Base-by-base conservation (phyloP, 2,797 vertebrate genomes). In the Perodicticus potto region DNA sequence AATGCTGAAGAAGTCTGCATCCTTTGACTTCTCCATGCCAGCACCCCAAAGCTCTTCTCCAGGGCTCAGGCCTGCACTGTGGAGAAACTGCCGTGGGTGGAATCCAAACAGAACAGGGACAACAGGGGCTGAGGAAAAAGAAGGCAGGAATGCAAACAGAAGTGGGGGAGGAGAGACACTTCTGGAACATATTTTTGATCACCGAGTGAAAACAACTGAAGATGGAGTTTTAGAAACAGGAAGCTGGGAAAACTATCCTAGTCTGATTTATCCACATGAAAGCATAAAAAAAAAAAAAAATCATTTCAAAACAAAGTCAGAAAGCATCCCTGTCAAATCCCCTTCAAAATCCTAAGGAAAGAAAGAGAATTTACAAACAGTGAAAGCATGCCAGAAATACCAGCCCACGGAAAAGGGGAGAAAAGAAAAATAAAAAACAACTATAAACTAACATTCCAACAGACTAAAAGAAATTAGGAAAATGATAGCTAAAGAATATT, bases 291-390 rank as follows among this genome's bases (percentile, higher is more conserved):
- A 23, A 32, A 25, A 45, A 89, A 53, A 94, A 57, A 17, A 45
- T 87, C 17, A 53, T 53, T 83, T 69, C 72, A 83, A 72, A 27
- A 59, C 45, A 45, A 34, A 34, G 53, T 32, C 65, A 29, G 59
- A 63, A 57, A 27, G 37, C 19, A 32, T 32, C 25, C 45, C n/a
- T 69, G 63, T 87, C 81, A 73, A 90, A 32, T 34, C 37, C 29
- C 29, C 23, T n/a, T 69, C 59, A 82, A 57, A 34, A 32, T 57
- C 3, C 53, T 63, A 40, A 92, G 34, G 45, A 81, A 81, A 53
- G 49, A 93, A 45, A 85, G 74, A 85, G 78, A 89, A 88, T 81
- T 85, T 81, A 92, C 45, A 80, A 78, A 67, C 4, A 57, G 70
- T 40, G 49, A 82, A 89, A 85, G 45, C 11, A 37, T 49, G 55